These are phyloP conservation scores for Parthenolecanium corni DNA, from an alignment of 2,888 invertebrate genomes.

Conservation along the genomic window DNA sequence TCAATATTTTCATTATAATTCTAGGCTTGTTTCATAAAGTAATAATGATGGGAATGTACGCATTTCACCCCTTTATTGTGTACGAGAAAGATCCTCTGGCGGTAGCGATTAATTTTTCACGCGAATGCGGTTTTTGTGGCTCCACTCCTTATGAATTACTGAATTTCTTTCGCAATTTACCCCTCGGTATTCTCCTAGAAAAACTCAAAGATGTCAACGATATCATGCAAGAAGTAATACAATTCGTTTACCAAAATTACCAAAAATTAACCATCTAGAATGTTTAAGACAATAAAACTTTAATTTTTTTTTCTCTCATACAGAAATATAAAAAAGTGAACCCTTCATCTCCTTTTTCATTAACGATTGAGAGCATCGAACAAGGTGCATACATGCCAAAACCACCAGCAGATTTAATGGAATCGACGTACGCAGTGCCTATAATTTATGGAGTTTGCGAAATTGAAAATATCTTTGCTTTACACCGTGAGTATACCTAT, in stretches of 20 bases:
- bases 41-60: constrained; percentile 6
- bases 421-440: not conserved
- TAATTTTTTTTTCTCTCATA: not conserved
- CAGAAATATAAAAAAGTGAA: not conserved
- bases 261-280: not conserved
- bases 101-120: not conserved
- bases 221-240: not conserved
- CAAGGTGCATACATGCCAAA: not conserved
- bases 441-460: constrained; percentile 8
- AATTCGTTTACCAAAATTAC: not conserved
- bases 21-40: constrained; percentile 9
- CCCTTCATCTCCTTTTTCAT: not conserved
- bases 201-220: not conserved
- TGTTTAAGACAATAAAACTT: not conserved
- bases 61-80: not conserved
- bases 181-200: not conserved
- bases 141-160: not conserved
- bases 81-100: not conserved
- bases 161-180: not conserved
- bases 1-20: too few species aligned
- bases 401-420: not conserved
- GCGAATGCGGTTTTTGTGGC: not conserved
- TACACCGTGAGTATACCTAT: not conserved
- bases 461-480: not conserved
- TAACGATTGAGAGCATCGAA: not conserved